phyloP scores from a whole-genome alignment of 2,888 invertebrate species.

The Apodemia hepburni region DNA sequence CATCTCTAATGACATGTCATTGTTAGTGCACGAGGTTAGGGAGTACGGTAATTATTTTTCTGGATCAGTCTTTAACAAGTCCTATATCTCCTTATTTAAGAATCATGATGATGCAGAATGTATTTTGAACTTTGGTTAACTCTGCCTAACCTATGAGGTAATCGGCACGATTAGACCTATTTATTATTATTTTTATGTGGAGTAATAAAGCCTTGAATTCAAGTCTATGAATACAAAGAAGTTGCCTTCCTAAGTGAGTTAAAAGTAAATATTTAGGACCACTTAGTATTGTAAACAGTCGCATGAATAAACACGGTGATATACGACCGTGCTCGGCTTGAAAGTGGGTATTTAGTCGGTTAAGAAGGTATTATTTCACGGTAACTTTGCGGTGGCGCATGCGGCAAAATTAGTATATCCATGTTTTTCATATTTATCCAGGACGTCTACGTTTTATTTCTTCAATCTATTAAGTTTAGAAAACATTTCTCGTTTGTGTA shows the following conservation, averaged over 20 bases:
- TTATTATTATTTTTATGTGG: not conserved
- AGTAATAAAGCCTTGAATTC: not conserved
- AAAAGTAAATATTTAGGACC: constrained; percentile 3
- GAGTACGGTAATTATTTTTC: too few species aligned
- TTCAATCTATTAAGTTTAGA: too few species aligned
- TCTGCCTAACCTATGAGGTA: too few species aligned
- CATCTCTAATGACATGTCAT: too few species aligned
- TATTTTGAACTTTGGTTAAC: not conserved
- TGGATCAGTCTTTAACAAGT: too few species aligned
- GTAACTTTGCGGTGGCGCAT: constrained; percentile 6
- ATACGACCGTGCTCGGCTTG: not conserved
- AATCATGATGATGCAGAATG: too few species aligned
- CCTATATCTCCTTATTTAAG: too few species aligned
- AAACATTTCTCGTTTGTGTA: too few species aligned
- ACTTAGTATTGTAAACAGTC: constrained; percentile 7
- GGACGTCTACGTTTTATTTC: not conserved
- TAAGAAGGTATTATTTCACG: constrained; percentile 20
- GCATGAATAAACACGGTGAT: constrained; percentile 8
- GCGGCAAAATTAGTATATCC: not conserved
- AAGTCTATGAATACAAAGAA: not conserved
- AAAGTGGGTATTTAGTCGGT: constrained; percentile 8
- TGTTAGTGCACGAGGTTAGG: too few species aligned
- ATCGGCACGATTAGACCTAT: too few species aligned
- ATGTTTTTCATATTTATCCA: not conserved
- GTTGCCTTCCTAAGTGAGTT: not conserved